These are phyloP conservation scores for Prosapia bicincta DNA, from an alignment of 2,888 invertebrate species.

Conservation along the genomic window DNA sequence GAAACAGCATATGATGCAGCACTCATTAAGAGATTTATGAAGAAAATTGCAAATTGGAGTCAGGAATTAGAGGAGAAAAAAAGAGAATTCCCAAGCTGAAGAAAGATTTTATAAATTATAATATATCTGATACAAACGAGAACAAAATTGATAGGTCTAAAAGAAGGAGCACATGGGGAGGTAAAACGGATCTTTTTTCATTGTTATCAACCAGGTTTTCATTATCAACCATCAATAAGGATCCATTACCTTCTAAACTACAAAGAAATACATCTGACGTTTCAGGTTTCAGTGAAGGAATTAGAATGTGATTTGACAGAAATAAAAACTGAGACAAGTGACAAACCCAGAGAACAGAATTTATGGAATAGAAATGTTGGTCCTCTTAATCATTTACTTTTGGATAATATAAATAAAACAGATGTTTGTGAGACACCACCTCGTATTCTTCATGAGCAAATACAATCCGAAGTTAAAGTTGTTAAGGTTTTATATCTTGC, in stretches of 20 bases:
- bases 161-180: slow-evolving; percentile 45
- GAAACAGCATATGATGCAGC: no score
- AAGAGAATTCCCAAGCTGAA: background rate
- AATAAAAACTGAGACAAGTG: background rate
- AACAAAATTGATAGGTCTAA: slow-evolving; percentile 28
- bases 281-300: slow-evolving; percentile 39
- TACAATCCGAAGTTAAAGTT: no score
- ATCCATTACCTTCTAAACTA: no score
- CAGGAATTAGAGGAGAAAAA: background rate
- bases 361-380: background rate
- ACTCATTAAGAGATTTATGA: no score
- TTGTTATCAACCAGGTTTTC: slow-evolving; percentile 12
- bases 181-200: slow-evolving; percentile 30
- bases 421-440: no score
- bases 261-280: background rate
- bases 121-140: background rate
- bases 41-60: no score
- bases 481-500: no score
- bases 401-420: no score
- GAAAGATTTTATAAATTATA: background rate
- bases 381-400: no score
- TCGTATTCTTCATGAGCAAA: no score
- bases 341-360: background rate
- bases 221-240: slow-evolving; percentile 37
- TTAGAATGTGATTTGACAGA: background rate